Evolutionary conservation across 1,140 invertebrate species (phyloP).

Genomic region (Microplitis mediator): DNA sequence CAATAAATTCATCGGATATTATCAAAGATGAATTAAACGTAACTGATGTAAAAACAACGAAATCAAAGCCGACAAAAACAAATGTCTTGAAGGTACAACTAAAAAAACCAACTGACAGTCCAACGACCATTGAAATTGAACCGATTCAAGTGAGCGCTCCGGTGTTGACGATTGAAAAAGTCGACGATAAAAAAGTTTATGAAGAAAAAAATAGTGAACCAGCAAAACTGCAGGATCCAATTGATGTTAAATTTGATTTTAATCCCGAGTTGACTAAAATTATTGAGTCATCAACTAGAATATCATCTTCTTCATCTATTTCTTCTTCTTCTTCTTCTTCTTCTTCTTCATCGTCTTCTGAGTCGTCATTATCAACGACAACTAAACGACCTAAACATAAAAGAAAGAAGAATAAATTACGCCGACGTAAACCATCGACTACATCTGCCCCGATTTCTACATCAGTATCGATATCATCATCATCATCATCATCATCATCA

Average conservation of each 20-base stretch:
- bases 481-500: too few relatives aligned
- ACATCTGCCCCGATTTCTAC: constrained; percentile 34
- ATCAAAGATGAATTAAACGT: background rate
- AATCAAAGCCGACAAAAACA: constrained; percentile 29
- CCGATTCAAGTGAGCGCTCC: constrained; percentile 49
- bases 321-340: too few relatives aligned
- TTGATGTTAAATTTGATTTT: constrained; percentile 50
- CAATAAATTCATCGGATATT: background rate
- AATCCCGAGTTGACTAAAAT: constrained; percentile 47
- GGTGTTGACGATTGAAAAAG: constrained; percentile 48
- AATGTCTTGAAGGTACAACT: constrained; percentile 45
- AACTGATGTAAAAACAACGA: background rate
- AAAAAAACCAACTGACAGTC: constrained; percentile 47
- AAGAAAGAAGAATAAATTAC: constrained; percentile 67
- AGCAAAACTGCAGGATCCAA: constrained; percentile 31
- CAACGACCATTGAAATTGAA: constrained; percentile 47
- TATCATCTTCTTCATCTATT: too few relatives aligned
- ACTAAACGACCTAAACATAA: constrained; percentile 58
- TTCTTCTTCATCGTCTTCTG: background rate
- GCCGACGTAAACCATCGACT: constrained; percentile 61
- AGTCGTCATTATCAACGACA: constrained; percentile 42
- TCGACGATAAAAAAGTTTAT: constrained; percentile 39
- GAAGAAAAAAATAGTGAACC: constrained; percentile 21
- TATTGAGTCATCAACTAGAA: constrained; percentile 21
- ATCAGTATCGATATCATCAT: background rate